phyloP scores from a whole-genome alignment of 2,113 vertebrate genomes.

The Eurypyga helias region DNA sequence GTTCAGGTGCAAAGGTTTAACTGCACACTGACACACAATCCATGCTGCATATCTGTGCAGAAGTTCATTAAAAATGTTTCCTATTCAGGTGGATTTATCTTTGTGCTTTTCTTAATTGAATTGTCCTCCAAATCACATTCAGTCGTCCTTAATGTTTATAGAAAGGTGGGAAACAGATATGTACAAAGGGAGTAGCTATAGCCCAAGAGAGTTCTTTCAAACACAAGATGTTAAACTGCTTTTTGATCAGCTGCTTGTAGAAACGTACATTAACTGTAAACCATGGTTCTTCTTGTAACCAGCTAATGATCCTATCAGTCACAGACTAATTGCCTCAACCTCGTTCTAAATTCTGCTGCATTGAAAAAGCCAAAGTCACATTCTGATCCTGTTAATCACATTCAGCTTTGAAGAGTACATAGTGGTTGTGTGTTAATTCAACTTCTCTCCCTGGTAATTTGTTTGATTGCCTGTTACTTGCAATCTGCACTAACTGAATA shows the following conservation, averaged over 20 bases:
- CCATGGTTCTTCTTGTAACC: conserved; percentile 26
- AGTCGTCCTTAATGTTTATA: background rate
- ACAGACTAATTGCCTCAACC: conserved; percentile 51
- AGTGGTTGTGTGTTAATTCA: conserved; percentile 47
- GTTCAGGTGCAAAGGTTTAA: background rate
- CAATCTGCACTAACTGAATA: conserved; percentile 23
- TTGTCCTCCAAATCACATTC: background rate
- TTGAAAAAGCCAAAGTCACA: conserved; percentile 11
- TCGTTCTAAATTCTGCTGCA: conserved; percentile 26
- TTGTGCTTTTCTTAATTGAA: background rate
- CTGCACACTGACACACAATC: background rate
- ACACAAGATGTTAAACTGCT: conserved; percentile 39
- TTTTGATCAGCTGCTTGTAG: conserved; percentile 61
- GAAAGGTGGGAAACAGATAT: background rate
- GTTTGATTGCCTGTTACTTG: conserved; percentile 35
- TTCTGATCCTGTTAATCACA: conserved; percentile 55
- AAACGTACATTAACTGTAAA: conserved; percentile 23
- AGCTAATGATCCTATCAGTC: conserved; percentile 60
- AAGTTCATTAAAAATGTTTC: background rate
- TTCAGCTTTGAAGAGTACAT: conserved; percentile 50
- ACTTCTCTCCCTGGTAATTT: conserved; percentile 5
- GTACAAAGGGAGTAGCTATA: background rate
- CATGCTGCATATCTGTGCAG: fast-evolving
- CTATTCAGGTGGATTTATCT: background rate
- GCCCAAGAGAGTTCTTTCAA: background rate